Evolutionary conservation across 2,888 invertebrate genomes (phyloP).

Genomic region (Dicycla oo): DNA sequence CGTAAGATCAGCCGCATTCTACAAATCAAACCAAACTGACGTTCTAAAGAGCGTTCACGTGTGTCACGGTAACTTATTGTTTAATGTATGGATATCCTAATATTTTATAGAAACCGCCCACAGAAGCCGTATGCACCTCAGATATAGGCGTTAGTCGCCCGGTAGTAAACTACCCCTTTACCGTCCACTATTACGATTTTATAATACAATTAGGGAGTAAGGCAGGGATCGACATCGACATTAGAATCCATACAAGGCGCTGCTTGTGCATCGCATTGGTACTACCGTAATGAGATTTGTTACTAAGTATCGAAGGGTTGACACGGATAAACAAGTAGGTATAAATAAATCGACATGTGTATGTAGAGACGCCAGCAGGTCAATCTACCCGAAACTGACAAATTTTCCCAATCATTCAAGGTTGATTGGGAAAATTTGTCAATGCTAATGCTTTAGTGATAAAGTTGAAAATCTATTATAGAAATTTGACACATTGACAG

Average conservation of each 20-base stretch:
- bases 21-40: background rate
- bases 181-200: conserved; percentile 84
- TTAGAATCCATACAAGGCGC: conserved; percentile 85
- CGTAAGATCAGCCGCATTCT: background rate
- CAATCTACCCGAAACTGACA: too few relatives aligned
- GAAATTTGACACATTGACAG: too few relatives aligned
- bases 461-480: too few relatives aligned
- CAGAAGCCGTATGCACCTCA: conserved; percentile 65
- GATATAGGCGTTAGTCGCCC: conserved; percentile 48
- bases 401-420: too few relatives aligned
- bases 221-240: conserved; percentile 68
- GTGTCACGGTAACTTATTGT: background rate
- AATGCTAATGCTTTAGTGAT: too few relatives aligned
- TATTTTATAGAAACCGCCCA: conserved; percentile 35
- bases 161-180: conserved; percentile 75
- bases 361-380: too few relatives aligned
- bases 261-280: conserved; percentile 82
- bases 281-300: conserved; percentile 84
- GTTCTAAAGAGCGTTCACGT: background rate
- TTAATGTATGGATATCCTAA: background rate
- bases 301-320: conserved; percentile 60
- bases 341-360: conserved; percentile 25
- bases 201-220: conserved; percentile 80
- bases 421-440: too few relatives aligned
- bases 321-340: conserved; percentile 48